Evolutionary conservation across 2,113 vertebrate genomes (phyloP).

Genomic region (Egretta garzetta): DNA sequence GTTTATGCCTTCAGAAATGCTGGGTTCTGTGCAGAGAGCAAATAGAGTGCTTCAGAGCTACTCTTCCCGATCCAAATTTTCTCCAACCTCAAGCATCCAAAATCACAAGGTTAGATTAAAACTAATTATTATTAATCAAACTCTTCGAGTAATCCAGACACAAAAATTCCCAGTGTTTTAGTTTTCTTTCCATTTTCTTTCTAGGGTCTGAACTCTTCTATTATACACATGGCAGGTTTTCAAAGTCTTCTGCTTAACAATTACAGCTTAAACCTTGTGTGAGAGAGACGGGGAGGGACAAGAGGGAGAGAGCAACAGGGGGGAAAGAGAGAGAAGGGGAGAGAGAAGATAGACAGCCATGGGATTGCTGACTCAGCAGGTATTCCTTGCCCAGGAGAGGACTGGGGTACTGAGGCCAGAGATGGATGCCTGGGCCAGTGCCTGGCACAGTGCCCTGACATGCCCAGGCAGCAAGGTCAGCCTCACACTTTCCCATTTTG

Average conservation of each 20-base stretch:
- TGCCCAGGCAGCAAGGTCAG: not conserved
- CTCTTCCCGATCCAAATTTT: not conserved
- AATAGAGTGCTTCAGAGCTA: not conserved
- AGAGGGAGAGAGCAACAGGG: not conserved
- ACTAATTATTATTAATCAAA: not conserved
- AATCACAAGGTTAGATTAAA: not conserved
- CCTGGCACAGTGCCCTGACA: fast-evolving
- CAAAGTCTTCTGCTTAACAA: not conserved
- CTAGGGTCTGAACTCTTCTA: not conserved
- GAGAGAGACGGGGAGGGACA: not conserved
- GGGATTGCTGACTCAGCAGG: not conserved
- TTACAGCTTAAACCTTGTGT: not conserved
- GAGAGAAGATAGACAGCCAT: not conserved
- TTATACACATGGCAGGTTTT: not conserved
- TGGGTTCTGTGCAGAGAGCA: not conserved
- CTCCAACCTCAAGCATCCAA: not conserved
- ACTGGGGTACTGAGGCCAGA: not conserved
- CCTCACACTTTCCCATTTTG: not conserved
- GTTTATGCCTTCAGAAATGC: not conserved
- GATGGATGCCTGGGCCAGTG: not conserved
- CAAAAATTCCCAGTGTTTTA: not conserved
- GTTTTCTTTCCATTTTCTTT: not conserved
- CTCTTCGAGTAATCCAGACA: not conserved
- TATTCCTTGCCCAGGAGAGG: not conserved
- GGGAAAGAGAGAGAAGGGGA: too few relatives aligned